Conservation (phyloP, 2,888 invertebrate species). For the Bruchidius siliquastri region DNA sequence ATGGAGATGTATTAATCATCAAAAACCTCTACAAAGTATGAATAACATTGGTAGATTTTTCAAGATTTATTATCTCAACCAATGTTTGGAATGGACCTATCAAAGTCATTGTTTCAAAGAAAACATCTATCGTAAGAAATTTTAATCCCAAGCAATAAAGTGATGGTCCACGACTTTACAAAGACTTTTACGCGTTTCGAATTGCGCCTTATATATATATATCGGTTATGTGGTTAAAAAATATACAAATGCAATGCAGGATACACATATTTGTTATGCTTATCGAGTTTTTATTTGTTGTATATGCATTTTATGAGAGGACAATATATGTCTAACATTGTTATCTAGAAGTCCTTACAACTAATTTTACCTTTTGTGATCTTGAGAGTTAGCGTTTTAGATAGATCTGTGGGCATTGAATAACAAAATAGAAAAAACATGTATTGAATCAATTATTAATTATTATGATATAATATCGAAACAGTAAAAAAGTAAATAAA, state of each 20-base stretch:
- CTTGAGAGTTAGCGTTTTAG: constrained; percentile 7
- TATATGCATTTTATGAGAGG: constrained; percentile 4
- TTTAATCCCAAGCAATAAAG: background rate
- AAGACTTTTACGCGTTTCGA: background rate
- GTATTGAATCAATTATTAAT: too few species aligned
- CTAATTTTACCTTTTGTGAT: constrained; percentile 8
- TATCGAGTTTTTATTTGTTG: constrained; percentile 5
- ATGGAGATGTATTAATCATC: too few species aligned
- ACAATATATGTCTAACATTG: background rate
- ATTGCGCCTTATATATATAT: background rate
- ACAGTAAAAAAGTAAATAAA: too few species aligned
- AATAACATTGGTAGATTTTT: too few species aligned
- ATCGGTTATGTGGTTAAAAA: background rate
- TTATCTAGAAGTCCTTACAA: constrained; percentile 7
- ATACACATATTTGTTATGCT: constrained; percentile 1
- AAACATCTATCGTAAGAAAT: background rate
- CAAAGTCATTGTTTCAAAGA: background rate
- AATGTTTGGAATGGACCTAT: background rate
- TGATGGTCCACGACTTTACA: background rate
- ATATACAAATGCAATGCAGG: background rate
- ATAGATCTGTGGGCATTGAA: background rate
- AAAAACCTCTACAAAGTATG: too few species aligned
- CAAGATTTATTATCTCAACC: too few species aligned
- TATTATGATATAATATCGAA: background rate
- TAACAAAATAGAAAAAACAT: background rate